Percentiles rank a stretch among this genome's conserved stretches.
Conservation (phyloP, 2,113 vertebrate genomes). For the Tenrec ecaudatus region DNA sequence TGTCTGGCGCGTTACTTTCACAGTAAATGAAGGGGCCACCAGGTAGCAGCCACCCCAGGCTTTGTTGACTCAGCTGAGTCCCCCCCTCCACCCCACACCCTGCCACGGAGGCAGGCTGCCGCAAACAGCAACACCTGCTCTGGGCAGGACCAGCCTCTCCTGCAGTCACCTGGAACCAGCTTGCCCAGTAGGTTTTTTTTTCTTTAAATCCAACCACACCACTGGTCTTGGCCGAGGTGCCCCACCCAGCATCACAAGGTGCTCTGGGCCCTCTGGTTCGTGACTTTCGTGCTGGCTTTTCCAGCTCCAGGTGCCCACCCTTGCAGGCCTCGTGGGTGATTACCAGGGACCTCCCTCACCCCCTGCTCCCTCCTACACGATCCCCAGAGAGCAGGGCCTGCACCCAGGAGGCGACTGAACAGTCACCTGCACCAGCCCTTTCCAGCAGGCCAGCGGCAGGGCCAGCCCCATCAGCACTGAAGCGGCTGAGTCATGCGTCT, state of each 20-base stretch:
- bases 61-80: neutral
- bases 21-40: neutral
- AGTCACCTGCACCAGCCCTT: neutral
- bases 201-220: no score
- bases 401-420: neutral
- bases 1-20: neutral
- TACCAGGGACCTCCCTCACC: neutral
- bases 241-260: neutral
- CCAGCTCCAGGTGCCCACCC: neutral
- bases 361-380: rapidly evolving
- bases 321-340: neutral
- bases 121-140: neutral
- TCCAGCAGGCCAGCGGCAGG: neutral
- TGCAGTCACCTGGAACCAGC: neutral
- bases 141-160: neutral
- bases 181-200: neutral
- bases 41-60: neutral
- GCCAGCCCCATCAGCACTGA: neutral
- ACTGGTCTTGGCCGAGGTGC: rapidly evolving
- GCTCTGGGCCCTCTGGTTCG: rapidly evolving
- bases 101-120: neutral
- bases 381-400: neutral
- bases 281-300: neutral
- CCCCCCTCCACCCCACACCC: rapidly evolving
- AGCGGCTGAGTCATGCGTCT: neutral